These are phyloP conservation scores for Melieria crassipennis DNA, from an alignment of 2,888 invertebrate species.

Conservation along the genomic window DNA sequence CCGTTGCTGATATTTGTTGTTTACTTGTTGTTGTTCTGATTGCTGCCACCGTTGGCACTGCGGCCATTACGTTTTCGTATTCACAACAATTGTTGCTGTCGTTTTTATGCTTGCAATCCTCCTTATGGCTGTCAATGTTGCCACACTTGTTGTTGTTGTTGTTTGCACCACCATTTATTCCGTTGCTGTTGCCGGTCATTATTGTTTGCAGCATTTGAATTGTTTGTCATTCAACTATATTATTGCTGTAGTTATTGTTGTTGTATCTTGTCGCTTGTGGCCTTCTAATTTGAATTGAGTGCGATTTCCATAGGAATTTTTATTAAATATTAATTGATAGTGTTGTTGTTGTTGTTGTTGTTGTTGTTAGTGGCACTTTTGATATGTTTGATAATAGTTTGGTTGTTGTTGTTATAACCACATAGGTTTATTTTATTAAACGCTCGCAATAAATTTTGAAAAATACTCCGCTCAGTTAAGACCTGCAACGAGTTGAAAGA, in stretches of 20 bases:
- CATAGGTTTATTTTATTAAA: background rate
- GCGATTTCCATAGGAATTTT: background rate
- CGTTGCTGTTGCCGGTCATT: conserved; percentile 21
- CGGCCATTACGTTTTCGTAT: background rate
- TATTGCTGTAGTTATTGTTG: conserved; percentile 11
- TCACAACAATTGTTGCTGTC: background rate
- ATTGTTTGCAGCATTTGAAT: conserved; percentile 31
- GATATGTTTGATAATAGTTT: conserved; percentile 21
- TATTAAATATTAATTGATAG: background rate
- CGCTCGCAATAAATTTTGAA: too few relatives aligned
- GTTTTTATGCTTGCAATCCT: background rate
- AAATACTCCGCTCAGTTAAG: too few relatives aligned
- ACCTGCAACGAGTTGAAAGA: too few relatives aligned
- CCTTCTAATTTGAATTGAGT: conserved; percentile 4
- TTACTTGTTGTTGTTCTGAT: background rate
- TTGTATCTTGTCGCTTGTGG: background rate
- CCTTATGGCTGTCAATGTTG: background rate
- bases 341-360: conserved; percentile 25
- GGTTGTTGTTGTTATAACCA: background rate
- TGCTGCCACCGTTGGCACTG: conserved; percentile 7
- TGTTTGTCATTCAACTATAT: conserved; percentile 15
- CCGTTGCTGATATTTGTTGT: background rate
- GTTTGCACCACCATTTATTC: conserved; percentile 10
- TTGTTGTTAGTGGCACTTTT: conserved; percentile 21
- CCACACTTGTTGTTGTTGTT: conserved; percentile 15